Conservation (phyloP, 2,888 invertebrate species). For the Ophion obscuratus region DNA sequence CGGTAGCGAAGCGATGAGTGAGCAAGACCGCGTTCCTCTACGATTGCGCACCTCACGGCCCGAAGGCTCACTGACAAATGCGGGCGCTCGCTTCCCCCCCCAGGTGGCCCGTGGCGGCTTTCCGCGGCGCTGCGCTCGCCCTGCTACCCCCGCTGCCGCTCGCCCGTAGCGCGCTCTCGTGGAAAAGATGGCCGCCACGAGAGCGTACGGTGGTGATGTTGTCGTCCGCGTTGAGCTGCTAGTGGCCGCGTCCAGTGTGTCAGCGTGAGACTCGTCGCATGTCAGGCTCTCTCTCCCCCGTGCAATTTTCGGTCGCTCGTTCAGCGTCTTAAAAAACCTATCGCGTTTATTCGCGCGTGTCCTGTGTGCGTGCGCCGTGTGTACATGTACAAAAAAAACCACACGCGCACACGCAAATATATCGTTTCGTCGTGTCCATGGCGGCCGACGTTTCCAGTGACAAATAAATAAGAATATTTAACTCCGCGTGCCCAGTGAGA, state of each 20-base stretch:
- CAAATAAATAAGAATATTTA: neutral
- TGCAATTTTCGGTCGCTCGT: slow-evolving; percentile 48
- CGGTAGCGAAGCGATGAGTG: no score
- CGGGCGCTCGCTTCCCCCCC: neutral
- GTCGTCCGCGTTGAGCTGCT: slow-evolving; percentile 78
- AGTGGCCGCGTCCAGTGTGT: slow-evolving; percentile 78
- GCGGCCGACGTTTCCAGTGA: neutral
- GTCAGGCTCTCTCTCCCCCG: slow-evolving; percentile 59
- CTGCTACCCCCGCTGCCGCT: slow-evolving; percentile 59
- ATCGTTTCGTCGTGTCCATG: neutral
- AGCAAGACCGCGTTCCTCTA: no score
- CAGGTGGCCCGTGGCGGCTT: neutral
- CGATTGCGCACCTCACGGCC: no score
- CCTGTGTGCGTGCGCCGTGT: slow-evolving; percentile 10
- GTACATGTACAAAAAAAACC: neutral
- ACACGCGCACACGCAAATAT: no score
- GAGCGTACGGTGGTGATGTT: slow-evolving; percentile 83
- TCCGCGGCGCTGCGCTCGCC: slow-evolving; percentile 67
- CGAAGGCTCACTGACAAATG: neutral
- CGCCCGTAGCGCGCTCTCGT: slow-evolving; percentile 51
- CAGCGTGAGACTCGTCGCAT: slow-evolving; percentile 75
- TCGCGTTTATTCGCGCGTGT: neutral
- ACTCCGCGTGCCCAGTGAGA: no score
- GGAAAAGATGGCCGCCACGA: slow-evolving; percentile 83
- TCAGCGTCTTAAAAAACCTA: neutral